Base-by-base conservation (phyloP, 2,797 vertebrate genomes). In the Gymnodraco acuticeps region DNA sequence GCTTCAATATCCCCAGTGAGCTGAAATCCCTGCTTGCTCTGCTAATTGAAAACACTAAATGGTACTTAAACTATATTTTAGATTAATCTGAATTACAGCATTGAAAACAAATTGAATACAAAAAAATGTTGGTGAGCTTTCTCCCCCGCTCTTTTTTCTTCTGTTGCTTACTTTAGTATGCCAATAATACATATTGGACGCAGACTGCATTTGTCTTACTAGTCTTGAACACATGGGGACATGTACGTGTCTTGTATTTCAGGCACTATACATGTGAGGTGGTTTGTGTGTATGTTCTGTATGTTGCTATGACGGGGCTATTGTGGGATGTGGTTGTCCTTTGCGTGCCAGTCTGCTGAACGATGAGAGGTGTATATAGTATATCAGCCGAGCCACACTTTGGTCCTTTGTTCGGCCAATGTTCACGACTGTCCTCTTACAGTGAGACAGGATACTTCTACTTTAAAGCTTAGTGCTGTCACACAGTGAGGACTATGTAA, bases 371-470 rank as follows among this genome's bases (percentile, higher is more conserved):
- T 82, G 87, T 23, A 23, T 79, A 77, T 84, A 75, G 54, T 79
- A 64, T 75, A 78, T 84, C 78, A 80, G 66, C 59, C 52, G 59
- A 45, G 52, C 79, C 74, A 78, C 75, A 73, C 80, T 70, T 61
- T 52, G 43, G 58, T 79, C 73, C 80, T 87, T 85, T 83, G 82
- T 77, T 85, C 77, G 87, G 91, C 77, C 86, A 73, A 86, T 77
- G 79, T 79, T 84, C 73, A 67, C 59, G 60, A 87, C 65, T 62
- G 69, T 76, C 81, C 80, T 61, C 15, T 86, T 75, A 90, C 81
- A 87, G 73, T 19, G 70, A 31, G 20, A 58, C 42, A 58, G 16
- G 62, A 83, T 61, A 47, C 54, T 41, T 56, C 43, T 59, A 38
- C 75, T 10, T 56, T 62, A 12, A 56, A 53, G 59, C 56, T 54